A percentile compares a stretch with the other conserved stretches of the same genome.
phyloP scores from a whole-genome alignment of 1,140 invertebrate genomes.

The Macrosteles quadrilineatus region DNA sequence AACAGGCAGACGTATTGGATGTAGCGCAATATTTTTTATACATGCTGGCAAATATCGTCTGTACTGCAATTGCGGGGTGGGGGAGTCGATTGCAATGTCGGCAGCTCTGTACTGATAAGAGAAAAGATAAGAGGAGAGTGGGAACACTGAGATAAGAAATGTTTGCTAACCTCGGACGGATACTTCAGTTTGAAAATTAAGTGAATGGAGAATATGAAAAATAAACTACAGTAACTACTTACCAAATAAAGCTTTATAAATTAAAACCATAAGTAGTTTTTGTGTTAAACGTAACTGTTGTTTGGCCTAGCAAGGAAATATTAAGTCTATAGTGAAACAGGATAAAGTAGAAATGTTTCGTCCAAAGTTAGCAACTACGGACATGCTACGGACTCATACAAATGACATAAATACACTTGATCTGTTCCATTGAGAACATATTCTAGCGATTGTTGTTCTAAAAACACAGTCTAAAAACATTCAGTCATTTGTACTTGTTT shows the following conservation, averaged over 20 bases:
- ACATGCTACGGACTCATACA: conserved; percentile 18
- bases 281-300: no score
- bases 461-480: conserved; percentile 31
- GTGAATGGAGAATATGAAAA: no score
- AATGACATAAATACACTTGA: conserved; percentile 20
- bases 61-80: conserved; percentile 1
- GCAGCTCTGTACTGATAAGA: neutral
- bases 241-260: no score
- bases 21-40: conserved; percentile 15
- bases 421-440: neutral
- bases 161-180: conserved; percentile 13
- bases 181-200: no score
- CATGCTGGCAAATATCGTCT: conserved; percentile 22
- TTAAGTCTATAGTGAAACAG: no score
- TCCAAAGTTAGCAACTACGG: conserved; percentile 20
- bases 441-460: neutral
- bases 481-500: conserved; percentile 31
- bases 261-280: no score
- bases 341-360: no score
- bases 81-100: conserved; percentile 3
- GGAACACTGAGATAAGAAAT: conserved; percentile 2
- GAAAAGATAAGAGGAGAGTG: no score
- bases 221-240: no score
- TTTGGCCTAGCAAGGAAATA: no score
- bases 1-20: neutral